Evolutionary conservation across 1,140 invertebrate genomes (phyloP).

Genomic region (Leptestheria dahalacensis): DNA sequence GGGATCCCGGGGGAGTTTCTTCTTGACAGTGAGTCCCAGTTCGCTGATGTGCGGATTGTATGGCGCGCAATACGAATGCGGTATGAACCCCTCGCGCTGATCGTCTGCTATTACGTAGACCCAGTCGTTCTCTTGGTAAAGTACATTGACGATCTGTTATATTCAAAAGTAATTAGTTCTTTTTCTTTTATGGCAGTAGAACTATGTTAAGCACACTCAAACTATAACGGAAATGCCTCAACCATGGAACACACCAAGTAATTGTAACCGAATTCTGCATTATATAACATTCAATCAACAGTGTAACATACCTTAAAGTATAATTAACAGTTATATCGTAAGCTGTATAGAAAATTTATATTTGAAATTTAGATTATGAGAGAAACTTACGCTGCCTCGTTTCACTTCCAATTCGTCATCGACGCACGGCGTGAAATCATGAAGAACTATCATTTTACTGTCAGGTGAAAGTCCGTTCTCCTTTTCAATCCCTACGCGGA

Average conservation of each 20-base stretch:
- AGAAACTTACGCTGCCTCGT: slow-evolving; percentile 40
- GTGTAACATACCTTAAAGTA: too few species aligned
- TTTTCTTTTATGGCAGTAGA: too few species aligned
- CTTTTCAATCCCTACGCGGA: slow-evolving; percentile 84
- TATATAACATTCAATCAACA: too few species aligned
- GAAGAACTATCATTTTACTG: slow-evolving; percentile 86
- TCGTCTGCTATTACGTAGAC: slow-evolving; percentile 84
- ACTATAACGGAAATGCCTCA: too few species aligned
- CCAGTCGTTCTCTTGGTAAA: slow-evolving; percentile 93
- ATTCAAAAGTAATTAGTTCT: too few species aligned
- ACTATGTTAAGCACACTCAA: too few species aligned
- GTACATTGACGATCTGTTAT: slow-evolving; percentile 65
- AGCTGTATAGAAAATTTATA: not conserved
- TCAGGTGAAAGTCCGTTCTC: slow-evolving; percentile 80
- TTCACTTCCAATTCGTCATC: slow-evolving; percentile 81
- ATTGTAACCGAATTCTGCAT: too few species aligned
- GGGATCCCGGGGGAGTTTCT: slow-evolving; percentile 60
- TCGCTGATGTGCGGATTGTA: slow-evolving; percentile 62
- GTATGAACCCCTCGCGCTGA: slow-evolving; percentile 81
- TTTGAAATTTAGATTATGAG: not conserved
- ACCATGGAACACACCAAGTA: too few species aligned
- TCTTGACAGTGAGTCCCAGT: slow-evolving; percentile 54
- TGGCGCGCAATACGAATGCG: slow-evolving; percentile 79
- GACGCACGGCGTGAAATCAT: slow-evolving; percentile 87
- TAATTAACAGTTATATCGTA: too few species aligned